Base-by-base conservation (phyloP, 2,888 invertebrate species). In the Colletes collaris region DNA sequence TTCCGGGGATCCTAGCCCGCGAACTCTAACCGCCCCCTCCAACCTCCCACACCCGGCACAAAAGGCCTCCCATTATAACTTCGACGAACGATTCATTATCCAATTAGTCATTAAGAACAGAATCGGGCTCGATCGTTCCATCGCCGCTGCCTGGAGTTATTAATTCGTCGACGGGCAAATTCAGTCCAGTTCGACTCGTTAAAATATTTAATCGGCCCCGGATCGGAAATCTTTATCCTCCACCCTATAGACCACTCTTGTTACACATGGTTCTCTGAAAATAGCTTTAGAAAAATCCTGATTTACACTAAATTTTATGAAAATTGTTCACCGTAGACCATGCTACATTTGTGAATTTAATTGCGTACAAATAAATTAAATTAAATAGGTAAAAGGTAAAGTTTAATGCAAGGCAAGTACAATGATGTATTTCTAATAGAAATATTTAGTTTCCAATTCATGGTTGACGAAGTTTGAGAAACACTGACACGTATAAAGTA, bases 51-150 rank as follows among this genome's bases (percentile, higher is more conserved):
- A 10, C 27, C 11, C 56, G 10, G 3, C 8, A 46, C 68, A 67
- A 62, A 73, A 77, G 58, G 50, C 53, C 64, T 69, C 52, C 79
- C n/a, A 40, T 73, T 68, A 62, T 52, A 64, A 78, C 49, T 79
- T 70, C 64, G 11, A n/a, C 37, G 52, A 72, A 62, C 62, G 67
- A 62, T 59, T 80, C 66, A 73, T 81, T 64, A 73, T 68, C 68
- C 74, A 60, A 73, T 79, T 73, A 74, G 37, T 79, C 80, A 59
- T 79, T 52, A 55, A 63, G 58, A 52, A 49, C 67, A 37, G 49
- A 71, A 63, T 60, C 59, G n/a, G 27, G 58, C 59, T 16, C 70
- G 40, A 35, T 58, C 60, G 62, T 52, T 53, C 27, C 27, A 68
- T 66, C 76, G 76, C 60, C 76, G 76, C 53, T 65, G 44, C 52